Evolutionary conservation across 1,140 invertebrate genomes (phyloP).

Genomic region (Wiebesia pumilae): DNA sequence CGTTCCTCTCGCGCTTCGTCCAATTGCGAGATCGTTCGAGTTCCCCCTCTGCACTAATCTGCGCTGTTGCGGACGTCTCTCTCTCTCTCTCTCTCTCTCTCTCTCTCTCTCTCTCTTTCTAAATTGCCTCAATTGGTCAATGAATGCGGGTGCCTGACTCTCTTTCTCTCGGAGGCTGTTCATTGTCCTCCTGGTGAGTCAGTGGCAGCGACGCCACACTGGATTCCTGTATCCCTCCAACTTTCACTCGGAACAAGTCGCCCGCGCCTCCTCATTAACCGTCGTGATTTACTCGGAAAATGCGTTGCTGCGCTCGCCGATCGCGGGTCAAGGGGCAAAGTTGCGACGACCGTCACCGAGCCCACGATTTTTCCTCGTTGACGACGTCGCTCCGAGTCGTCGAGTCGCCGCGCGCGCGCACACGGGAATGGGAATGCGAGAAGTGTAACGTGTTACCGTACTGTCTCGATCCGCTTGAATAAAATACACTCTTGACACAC

Average conservation of each 20-base stretch:
- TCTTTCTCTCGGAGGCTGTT: not conserved
- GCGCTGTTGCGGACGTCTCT: too few relatives aligned
- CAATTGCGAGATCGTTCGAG: not conserved
- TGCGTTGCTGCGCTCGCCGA: not conserved
- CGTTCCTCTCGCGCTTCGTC: not conserved
- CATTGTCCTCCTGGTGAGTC: constrained; percentile 38
- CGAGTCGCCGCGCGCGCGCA: not conserved
- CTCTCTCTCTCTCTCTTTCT: not conserved
- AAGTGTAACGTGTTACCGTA: constrained; percentile 1
- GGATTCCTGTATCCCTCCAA: constrained; percentile 7
- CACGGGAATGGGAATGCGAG: not conserved
- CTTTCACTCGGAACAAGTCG: constrained; percentile 28
- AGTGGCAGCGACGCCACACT: not conserved
- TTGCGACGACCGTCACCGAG: too few relatives aligned
- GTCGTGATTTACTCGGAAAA: constrained; percentile 42
- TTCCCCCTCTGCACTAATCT: not conserved
- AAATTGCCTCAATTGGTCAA: constrained; percentile 51
- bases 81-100: too few relatives aligned
- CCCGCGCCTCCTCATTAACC: not conserved
- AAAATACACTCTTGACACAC: too few relatives aligned
- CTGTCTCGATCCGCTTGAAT: constrained; percentile 6
- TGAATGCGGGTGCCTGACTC: constrained; percentile 36
- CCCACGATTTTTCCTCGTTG: not conserved
- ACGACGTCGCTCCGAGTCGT: not conserved
- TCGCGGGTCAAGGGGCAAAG: not conserved